Evolutionary conservation across 2,888 invertebrate genomes (phyloP).

Genomic region (Mythimna vitellina): DNA sequence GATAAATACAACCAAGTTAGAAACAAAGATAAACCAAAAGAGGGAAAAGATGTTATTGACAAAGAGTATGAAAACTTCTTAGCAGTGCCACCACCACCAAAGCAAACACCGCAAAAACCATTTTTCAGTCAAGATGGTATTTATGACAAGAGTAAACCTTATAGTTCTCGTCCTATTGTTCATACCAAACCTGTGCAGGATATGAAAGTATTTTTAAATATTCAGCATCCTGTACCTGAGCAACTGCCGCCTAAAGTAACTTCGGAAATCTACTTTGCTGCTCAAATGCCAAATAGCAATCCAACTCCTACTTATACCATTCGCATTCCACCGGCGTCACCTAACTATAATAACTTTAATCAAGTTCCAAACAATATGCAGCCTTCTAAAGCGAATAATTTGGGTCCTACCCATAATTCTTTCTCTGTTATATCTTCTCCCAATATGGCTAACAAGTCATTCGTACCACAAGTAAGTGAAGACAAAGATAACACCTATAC

Average conservation of each 20-base stretch:
- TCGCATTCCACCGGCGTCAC: conserved; percentile 78
- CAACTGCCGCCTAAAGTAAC: conserved; percentile 86
- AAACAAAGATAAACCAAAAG: conserved; percentile 74
- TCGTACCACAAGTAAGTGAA: conserved; percentile 67
- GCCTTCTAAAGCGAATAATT: conserved; percentile 56
- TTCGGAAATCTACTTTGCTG: conserved; percentile 88
- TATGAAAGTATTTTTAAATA: conserved; percentile 86
- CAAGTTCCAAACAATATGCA: conserved; percentile 51
- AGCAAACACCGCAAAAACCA: conserved; percentile 76
- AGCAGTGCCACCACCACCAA: conserved; percentile 87
- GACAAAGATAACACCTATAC: conserved; percentile 80
- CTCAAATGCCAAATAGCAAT: conserved; percentile 82
- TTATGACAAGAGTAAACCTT: conserved; percentile 80
- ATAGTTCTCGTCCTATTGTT: conserved; percentile 81
- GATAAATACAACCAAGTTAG: conserved; percentile 76
- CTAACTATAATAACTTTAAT: conserved; percentile 69
- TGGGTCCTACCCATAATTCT: conserved; percentile 67
- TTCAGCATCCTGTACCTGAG: conserved; percentile 85
- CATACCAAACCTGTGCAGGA: conserved; percentile 87
- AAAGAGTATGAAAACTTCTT: conserved; percentile 88
- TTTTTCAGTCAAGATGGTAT: conserved; percentile 77
- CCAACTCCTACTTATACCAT: conserved; percentile 85
- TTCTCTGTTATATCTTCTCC: conserved; percentile 70
- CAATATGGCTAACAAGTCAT: conserved; percentile 75
- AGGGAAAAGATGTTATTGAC: conserved; percentile 82